phyloP scores from a whole-genome alignment of 2,113 vertebrate genomes.

The Cinclus cinclus region DNA sequence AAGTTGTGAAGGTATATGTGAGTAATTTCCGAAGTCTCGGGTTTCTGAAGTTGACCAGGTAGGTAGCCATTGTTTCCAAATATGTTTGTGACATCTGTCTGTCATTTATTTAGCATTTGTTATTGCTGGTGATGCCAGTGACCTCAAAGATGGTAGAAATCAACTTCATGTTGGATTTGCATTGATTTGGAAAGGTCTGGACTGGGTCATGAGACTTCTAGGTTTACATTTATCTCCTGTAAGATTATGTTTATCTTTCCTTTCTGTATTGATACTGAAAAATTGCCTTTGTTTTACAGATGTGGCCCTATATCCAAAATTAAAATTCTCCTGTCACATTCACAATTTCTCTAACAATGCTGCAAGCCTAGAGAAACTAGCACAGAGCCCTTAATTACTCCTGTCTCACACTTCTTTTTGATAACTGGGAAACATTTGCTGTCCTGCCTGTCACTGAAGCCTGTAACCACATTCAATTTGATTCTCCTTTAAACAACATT shows the following conservation, averaged over 20 bases:
- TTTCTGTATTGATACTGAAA: background rate
- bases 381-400: slow-evolving; percentile 5
- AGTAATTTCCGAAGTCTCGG: background rate
- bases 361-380: background rate
- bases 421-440: background rate
- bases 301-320: background rate
- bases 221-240: background rate
- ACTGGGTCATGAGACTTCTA: background rate
- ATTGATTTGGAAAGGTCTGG: background rate
- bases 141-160: background rate
- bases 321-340: background rate
- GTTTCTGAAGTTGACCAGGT: background rate
- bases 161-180: background rate
- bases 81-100: background rate
- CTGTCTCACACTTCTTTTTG: slow-evolving; percentile 3
- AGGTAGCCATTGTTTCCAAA: background rate
- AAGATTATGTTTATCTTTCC: background rate
- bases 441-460: background rate
- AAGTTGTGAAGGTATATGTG: background rate
- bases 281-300: background rate
- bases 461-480: background rate
- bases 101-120: background rate
- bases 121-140: background rate
- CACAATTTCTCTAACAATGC: background rate
- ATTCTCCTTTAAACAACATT: background rate